Evolutionary conservation across 2,797 vertebrate species (phyloP).

Genomic region (Amblyraja radiata): DNA sequence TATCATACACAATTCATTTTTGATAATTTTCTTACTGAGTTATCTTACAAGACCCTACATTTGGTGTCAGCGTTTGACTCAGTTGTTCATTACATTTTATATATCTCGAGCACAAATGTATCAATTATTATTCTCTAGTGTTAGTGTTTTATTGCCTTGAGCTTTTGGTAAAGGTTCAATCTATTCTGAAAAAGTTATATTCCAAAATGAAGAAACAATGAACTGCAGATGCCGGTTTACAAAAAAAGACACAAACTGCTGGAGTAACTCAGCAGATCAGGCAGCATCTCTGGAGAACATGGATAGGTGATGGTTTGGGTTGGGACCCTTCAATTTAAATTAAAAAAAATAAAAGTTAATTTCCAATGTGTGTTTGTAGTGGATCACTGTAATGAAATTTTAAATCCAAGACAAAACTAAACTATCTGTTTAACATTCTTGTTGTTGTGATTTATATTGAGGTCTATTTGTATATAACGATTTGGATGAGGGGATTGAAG

Average conservation of each 20-base stretch:
- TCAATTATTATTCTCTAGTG: neutral
- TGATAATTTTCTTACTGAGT: neutral
- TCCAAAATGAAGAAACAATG: neutral
- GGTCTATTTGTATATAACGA: neutral
- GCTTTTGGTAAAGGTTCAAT: neutral
- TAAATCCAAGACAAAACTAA: slow-evolving; percentile 5
- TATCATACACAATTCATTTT: neutral
- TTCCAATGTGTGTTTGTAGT: neutral
- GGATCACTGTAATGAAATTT: neutral
- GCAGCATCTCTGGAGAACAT: no score
- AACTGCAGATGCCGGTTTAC: no score
- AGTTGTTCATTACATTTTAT: neutral
- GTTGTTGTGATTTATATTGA: neutral
- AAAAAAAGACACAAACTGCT: no score
- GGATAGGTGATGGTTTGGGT: no score
- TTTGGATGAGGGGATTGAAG: no score
- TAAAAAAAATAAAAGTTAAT: neutral
- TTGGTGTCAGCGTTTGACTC: neutral
- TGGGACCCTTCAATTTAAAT: no score
- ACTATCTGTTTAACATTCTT: neutral
- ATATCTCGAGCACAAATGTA: slow-evolving; percentile 20
- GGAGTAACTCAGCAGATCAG: no score
- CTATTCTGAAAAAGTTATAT: neutral
- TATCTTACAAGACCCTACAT: neutral
- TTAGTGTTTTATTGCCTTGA: neutral